Base-by-base conservation (phyloP, 1,140 invertebrate genomes). In the Eciton burchellii region DNA sequence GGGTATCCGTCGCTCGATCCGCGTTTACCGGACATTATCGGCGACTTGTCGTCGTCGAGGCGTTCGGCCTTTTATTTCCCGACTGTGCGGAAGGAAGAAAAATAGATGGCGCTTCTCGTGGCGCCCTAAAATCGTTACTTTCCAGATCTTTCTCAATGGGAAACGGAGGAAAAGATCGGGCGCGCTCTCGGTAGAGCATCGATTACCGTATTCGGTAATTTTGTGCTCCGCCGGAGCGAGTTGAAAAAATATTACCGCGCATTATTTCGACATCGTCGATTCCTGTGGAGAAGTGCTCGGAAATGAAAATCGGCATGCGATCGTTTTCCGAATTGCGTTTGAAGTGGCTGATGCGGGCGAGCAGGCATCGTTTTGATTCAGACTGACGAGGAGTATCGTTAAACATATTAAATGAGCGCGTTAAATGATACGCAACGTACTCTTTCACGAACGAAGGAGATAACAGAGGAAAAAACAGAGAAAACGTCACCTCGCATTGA, bases 141-240 rank as follows among this genome's bases (percentile, higher is more conserved):
- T 68, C 62, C 47, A 56, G 62, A 54, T 77, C 74, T 77, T 21
- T 56, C 47, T 68, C 12, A 6, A 47, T 26, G 21, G 16, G 66
- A 68, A 62, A 77, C 74, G 26, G 35, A 52, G 49, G 49, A 56
- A 77, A 56, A 68, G 63, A 19, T 77, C 74, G 62, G 62, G 14
- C 74, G 49, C 47, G 21, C 68, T 77, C 54, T 68, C 74, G 74
- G n/a, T 62, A 47, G 74, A 47, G 74, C 62, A 77, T 77, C 62
- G 74, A 77, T 77, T 77, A 68, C 62, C 29, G 74, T 77, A 77
- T 77, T 77, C 49, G 62, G 74, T 77, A 77, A 77, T 77, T 77
- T 77, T 77, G 74, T 77, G 74, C 74, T 77, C 74, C 74, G 74
- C 16, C 74, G 74, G 62, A 77, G 74, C 74, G 74, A 68, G 74